A percentile compares a stretch with the other conserved stretches of the same genome.
These are phyloP conservation scores for Tyto alba DNA, from an alignment of 2,113 vertebrate species.

Conservation along the genomic window DNA sequence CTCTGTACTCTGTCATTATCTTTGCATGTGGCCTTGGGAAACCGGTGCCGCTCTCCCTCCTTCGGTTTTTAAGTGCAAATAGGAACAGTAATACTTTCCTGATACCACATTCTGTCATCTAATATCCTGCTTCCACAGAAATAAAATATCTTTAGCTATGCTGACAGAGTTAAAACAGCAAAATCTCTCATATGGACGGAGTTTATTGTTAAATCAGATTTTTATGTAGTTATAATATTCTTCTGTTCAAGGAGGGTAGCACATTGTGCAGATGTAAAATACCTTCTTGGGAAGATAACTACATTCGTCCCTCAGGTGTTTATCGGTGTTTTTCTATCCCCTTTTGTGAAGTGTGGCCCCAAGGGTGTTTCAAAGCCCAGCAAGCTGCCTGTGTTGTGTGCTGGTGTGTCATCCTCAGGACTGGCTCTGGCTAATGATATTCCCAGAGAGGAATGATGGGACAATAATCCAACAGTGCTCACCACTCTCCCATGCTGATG, in stretches of 20 bases:
- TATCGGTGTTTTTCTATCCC: background rate
- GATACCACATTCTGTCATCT: background rate
- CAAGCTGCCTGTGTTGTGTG: background rate
- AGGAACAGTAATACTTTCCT: background rate
- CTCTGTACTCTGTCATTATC: background rate
- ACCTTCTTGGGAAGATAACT: background rate
- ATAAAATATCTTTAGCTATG: background rate
- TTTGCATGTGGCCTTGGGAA: background rate
- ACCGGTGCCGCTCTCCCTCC: background rate
- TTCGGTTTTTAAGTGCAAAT: background rate
- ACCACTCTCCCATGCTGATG: background rate
- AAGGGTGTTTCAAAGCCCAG: background rate
- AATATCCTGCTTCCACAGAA: background rate
- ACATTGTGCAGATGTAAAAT: background rate
- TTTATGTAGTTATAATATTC: background rate
- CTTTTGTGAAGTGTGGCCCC: background rate
- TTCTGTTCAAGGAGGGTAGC: background rate
- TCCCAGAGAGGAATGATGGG: background rate
- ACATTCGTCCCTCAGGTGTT: background rate
- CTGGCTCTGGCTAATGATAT: background rate
- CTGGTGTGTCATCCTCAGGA: background rate
- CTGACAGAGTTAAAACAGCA: background rate
- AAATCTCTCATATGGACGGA: background rate
- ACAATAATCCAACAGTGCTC: background rate
- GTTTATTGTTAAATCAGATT: background rate